Conservation (phyloP, 2,113 vertebrate species). For the Fulica atra region DNA sequence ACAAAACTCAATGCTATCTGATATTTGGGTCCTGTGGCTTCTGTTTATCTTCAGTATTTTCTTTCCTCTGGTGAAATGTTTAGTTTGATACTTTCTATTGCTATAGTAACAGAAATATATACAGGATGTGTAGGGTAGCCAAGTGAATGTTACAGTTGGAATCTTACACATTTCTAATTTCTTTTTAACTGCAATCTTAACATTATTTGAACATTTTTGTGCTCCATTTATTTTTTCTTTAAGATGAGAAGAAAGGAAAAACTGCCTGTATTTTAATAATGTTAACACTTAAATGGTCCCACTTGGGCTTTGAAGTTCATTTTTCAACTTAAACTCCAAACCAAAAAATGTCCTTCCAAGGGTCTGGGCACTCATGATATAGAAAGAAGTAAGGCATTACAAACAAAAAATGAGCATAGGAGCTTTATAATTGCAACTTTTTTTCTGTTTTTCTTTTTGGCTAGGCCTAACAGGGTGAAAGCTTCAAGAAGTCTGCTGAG, state of each 20-base stretch:
- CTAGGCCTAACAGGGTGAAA: background rate
- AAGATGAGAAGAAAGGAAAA: slow-evolving; percentile 28
- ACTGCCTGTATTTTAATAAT: slow-evolving; percentile 29
- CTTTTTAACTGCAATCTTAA: slow-evolving; percentile 28
- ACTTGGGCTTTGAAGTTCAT: slow-evolving; percentile 42
- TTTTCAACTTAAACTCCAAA: slow-evolving; percentile 49
- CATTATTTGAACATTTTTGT: slow-evolving; percentile 34
- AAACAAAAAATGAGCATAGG: background rate
- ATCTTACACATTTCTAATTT: background rate
- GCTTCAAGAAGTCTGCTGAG: background rate
- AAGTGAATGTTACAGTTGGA: slow-evolving; percentile 59
- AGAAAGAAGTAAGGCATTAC: background rate
- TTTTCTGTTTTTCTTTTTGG: background rate
- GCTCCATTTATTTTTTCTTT: slow-evolving; percentile 5
- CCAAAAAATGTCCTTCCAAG: slow-evolving; percentile 41
- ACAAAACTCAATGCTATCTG: background rate
- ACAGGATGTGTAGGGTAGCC: slow-evolving; percentile 21
- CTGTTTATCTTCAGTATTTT: slow-evolving; percentile 7
- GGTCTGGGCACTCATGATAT: background rate
- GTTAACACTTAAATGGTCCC: slow-evolving; percentile 30
- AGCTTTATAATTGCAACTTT: background rate
- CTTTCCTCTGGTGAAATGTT: background rate
- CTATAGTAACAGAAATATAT: slow-evolving; percentile 34
- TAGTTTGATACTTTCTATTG: slow-evolving; percentile 21
- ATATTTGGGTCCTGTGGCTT: background rate